Evolutionary conservation across 1,140 invertebrate species (phyloP).

Genomic region (Mactra quadrangularis): DNA sequence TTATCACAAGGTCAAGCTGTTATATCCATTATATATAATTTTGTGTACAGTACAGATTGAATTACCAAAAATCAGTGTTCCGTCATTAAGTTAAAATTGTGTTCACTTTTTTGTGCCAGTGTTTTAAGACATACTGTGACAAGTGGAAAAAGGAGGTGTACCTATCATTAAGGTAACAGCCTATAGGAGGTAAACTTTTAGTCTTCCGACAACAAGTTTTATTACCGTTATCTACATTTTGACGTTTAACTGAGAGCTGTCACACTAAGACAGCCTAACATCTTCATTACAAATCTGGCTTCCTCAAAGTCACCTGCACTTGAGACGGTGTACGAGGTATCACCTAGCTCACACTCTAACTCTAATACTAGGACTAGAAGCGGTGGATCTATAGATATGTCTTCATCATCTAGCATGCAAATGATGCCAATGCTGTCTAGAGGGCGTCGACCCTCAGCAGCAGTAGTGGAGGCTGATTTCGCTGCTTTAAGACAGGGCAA

Average conservation of each 20-base stretch:
- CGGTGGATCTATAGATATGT: slow-evolving; percentile 36
- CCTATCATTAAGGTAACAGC: neutral
- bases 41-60: neutral
- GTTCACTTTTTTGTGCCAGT: neutral
- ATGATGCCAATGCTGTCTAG: slow-evolving; percentile 49
- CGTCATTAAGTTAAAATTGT: neutral
- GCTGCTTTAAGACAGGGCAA: slow-evolving; percentile 48
- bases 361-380: neutral
- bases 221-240: slow-evolving; percentile 4
- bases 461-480: slow-evolving; percentile 56
- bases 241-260: slow-evolving; percentile 10
- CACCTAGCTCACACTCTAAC: neutral
- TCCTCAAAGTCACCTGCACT: slow-evolving; percentile 47
- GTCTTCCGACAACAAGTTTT: too few relatives aligned
- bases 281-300: slow-evolving; percentile 37
- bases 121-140: neutral
- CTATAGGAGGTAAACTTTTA: neutral
- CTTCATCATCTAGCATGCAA: slow-evolving; percentile 30
- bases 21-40: neutral
- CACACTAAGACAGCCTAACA: neutral
- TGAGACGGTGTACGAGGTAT: slow-evolving; percentile 47
- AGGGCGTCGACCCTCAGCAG: slow-evolving; percentile 43
- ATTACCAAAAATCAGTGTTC: neutral
- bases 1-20: neutral
- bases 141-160: slow-evolving; percentile 1